Evolutionary conservation across 1,140 invertebrate genomes (phyloP).

Genomic region (Drosophila yakuba): DNA sequence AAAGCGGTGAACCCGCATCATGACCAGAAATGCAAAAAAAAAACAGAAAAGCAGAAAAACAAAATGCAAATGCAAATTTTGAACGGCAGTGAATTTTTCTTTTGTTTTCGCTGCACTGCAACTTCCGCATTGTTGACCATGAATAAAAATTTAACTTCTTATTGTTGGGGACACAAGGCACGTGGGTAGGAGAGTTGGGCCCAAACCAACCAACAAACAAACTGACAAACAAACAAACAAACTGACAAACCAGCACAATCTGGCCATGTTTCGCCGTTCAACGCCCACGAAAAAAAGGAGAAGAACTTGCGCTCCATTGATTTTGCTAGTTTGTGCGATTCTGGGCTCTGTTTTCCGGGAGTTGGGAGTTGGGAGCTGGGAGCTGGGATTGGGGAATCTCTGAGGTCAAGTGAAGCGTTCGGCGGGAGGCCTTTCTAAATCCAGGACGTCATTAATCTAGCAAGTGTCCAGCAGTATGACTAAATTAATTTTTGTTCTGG

Average conservation of each 20-base stretch:
- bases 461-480: slow-evolving; percentile 79
- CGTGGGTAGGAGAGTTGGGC: slow-evolving; percentile 47
- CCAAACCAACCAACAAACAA: slow-evolving; percentile 20
- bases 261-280: slow-evolving; percentile 35
- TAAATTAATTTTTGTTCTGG: slow-evolving; percentile 81
- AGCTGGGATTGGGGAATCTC: background rate
- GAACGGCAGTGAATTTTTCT: slow-evolving; percentile 70
- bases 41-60: slow-evolving; percentile 19
- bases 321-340: slow-evolving; percentile 28
- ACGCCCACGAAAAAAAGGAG: slow-evolving; percentile 32
- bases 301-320: slow-evolving; percentile 69
- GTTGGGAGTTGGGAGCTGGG: background rate
- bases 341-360: background rate
- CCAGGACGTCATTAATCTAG: slow-evolving; percentile 72
- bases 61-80: slow-evolving; percentile 71
- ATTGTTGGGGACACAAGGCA: slow-evolving; percentile 71
- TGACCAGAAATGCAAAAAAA: slow-evolving; percentile 38
- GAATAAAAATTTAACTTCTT: slow-evolving; percentile 83
- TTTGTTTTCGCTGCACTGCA: slow-evolving; percentile 69
- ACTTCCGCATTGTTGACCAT: slow-evolving; percentile 83
- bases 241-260: slow-evolving; percentile 22
- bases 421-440: slow-evolving; percentile 60
- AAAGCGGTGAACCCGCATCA: slow-evolving; percentile 56
- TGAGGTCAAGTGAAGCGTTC: slow-evolving; percentile 33
- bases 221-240: background rate